phyloP scores from a whole-genome alignment of 2,888 invertebrate genomes.

The Ypsolopha scabrella region DNA sequence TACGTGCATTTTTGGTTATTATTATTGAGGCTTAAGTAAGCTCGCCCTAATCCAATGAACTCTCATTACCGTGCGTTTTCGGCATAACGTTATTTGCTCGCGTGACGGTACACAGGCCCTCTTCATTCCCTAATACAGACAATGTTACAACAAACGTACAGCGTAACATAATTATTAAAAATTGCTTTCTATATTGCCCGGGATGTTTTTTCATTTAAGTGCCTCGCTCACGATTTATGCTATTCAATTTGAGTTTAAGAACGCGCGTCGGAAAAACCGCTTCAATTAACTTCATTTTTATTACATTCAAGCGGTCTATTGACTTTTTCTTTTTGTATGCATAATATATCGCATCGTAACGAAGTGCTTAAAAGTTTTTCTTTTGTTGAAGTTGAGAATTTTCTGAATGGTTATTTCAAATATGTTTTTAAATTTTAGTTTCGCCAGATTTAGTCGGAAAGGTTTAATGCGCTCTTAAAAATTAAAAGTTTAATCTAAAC shows the following conservation, averaged over 20 bases:
- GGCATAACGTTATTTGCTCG: constrained; percentile 58
- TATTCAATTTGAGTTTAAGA: background rate
- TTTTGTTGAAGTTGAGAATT: too few species aligned
- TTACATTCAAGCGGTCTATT: background rate
- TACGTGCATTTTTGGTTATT: constrained; percentile 68
- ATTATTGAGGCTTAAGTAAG: constrained; percentile 58
- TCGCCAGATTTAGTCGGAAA: constrained; percentile 12
- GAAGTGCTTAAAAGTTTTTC: constrained; percentile 2
- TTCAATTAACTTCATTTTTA: background rate
- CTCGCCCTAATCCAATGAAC: constrained; percentile 62
- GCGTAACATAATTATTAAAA: constrained; percentile 64
- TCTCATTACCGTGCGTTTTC: constrained; percentile 60
- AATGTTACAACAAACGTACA: constrained; percentile 31
- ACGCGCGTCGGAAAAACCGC: background rate
- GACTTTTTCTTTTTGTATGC: background rate
- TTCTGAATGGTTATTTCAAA: too few species aligned
- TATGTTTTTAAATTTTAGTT: background rate
- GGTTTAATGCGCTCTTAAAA: constrained; percentile 32
- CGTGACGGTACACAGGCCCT: constrained; percentile 47
- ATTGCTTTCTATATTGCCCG: constrained; percentile 52
- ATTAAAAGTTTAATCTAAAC: constrained; percentile 43
- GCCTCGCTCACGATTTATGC: background rate
- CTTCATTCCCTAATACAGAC: constrained; percentile 46
- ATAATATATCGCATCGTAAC: background rate
- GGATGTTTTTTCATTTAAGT: constrained; percentile 35